Base-by-base conservation (phyloP, 2,797 vertebrate species). In the Notolepis coatsorum region DNA sequence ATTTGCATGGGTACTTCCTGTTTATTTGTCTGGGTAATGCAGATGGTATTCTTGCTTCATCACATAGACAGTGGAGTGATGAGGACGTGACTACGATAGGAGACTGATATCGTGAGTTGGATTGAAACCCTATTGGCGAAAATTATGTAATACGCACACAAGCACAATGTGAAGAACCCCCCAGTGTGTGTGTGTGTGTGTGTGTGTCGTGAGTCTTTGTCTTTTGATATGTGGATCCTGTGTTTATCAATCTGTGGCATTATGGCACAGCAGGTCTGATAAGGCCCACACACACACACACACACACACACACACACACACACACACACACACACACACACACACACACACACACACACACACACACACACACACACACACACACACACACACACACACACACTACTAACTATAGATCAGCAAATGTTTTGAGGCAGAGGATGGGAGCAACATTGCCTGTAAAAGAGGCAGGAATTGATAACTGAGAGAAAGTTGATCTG, bases 171-270 rank as follows among this genome's bases (percentile, higher is more conserved):
- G n/a, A 50, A 73, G 81, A 82, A 82, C 41, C 24, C 24, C 3
- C 33, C 21, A 25, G 53, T 56, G 54, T 3, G 33, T 15, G 7
- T 27, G 27, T 49, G 48, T 45, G 48, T 49, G 37, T n/a, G 60
- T n/a, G 49, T 15, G 39, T 17, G 28, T 9, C 35, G 12, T 50
- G 27, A 43, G 61, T 58, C 35, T 51, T 18, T 60, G 67, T 48
- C 50, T 52, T 27, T 12, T 2, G 2, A 27, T 46, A n/a, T 6
- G 33, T 24, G 45, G 27, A 2, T 21, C 10, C 15, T 18, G 52
- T 39, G 51, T 71, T 84, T 81, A 86, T 85, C 79, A 67, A 27
- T 38, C 24, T 37, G 63, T 67, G 50, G 61, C 75, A 84, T 43
- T 39, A 24, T 62, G 60, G n/a, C 33, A 37, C 33, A 61, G 59